Percentiles rank a stretch among this genome's conserved stretches.
Evolutionary conservation across 2,888 invertebrate genomes (phyloP).

Genomic region (Eulithis testata): DNA sequence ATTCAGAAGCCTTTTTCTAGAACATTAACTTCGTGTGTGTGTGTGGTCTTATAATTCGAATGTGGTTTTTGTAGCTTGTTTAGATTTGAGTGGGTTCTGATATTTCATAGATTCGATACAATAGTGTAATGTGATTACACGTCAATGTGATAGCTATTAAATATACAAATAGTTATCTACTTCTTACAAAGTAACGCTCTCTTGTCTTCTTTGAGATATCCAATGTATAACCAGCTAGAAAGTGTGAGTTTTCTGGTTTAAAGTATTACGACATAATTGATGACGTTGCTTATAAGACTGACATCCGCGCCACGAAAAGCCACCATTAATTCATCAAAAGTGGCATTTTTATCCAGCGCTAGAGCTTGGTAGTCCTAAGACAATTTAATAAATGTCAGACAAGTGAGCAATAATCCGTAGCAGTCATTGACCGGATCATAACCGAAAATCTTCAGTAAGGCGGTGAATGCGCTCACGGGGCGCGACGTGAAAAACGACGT

Average conservation of each 20-base stretch:
- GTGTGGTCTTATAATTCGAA: slow-evolving; percentile 52
- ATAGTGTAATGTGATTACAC: not conserved
- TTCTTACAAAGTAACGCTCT: not conserved
- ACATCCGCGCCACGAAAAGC: slow-evolving; percentile 41
- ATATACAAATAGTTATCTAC: not conserved
- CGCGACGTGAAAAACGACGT: slow-evolving; percentile 80
- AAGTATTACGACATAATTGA: slow-evolving; percentile 34
- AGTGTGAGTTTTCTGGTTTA: slow-evolving; percentile 25
- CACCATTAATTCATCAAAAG: slow-evolving; percentile 51
- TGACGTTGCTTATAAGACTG: slow-evolving; percentile 39
- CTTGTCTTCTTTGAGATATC: not conserved
- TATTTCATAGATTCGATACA: slow-evolving; percentile 11
- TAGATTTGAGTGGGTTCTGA: slow-evolving; percentile 15
- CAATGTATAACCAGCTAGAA: slow-evolving; percentile 17
- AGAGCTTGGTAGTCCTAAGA: slow-evolving; percentile 54
- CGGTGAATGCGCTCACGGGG: slow-evolving; percentile 67
- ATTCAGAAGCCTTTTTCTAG: slow-evolving; percentile 43
- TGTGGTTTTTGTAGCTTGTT: slow-evolving; percentile 26
- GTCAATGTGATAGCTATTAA: not conserved
- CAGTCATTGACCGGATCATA: slow-evolving; percentile 84
- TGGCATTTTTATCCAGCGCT: slow-evolving; percentile 52
- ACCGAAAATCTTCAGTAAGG: slow-evolving; percentile 82
- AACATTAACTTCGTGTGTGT: slow-evolving; percentile 45
- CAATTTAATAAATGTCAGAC: slow-evolving; percentile 74
- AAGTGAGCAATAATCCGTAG: slow-evolving; percentile 69